phyloP scores from a whole-genome alignment of 2,888 invertebrate species.

The Torymus auratus region DNA sequence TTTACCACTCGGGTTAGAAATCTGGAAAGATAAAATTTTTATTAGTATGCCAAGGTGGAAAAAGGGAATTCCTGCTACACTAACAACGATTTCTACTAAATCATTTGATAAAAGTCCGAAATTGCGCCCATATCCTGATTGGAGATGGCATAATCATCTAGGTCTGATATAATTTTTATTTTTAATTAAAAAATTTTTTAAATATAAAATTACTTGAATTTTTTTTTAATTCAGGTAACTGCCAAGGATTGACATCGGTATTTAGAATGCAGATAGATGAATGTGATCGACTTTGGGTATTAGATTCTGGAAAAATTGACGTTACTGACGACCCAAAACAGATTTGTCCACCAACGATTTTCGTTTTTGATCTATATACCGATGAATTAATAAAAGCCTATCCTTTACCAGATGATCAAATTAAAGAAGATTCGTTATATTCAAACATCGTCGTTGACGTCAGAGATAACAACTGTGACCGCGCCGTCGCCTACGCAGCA shows the following conservation, averaged over 20 bases:
- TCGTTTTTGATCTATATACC: conserved; percentile 84
- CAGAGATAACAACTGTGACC: conserved; percentile 80
- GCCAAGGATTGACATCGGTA: conserved; percentile 85
- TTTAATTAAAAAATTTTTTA: no score
- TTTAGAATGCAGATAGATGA: conserved; percentile 86
- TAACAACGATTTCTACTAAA: conserved; percentile 82
- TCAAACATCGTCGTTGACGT: conserved; percentile 84
- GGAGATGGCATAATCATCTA: conserved; percentile 81
- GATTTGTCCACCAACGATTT: conserved; percentile 85
- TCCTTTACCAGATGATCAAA: conserved; percentile 81
- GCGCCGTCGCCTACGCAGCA: conserved; percentile 82
- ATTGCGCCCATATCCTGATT: conserved; percentile 86
- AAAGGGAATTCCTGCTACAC: conserved; percentile 85
- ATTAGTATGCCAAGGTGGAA: conserved; percentile 88
- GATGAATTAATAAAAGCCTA: conserved; percentile 82
- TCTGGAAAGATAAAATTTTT: conserved; percentile 83
- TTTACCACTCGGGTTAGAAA: conserved; percentile 86
- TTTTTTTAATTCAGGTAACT: conserved; percentile 76
- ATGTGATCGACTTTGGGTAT: conserved; percentile 87
- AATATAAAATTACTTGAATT: background rate
- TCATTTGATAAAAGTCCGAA: conserved; percentile 80
- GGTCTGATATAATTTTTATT: conserved; percentile 73
- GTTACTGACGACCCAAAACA: conserved; percentile 82
- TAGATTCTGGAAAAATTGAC: conserved; percentile 88
- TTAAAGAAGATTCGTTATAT: conserved; percentile 83